Evolutionary conservation across 2,797 vertebrate species (phyloP), one percentile per base, ranked within the genome.

Genomic region (Gymnocypris eckloni): DNA sequence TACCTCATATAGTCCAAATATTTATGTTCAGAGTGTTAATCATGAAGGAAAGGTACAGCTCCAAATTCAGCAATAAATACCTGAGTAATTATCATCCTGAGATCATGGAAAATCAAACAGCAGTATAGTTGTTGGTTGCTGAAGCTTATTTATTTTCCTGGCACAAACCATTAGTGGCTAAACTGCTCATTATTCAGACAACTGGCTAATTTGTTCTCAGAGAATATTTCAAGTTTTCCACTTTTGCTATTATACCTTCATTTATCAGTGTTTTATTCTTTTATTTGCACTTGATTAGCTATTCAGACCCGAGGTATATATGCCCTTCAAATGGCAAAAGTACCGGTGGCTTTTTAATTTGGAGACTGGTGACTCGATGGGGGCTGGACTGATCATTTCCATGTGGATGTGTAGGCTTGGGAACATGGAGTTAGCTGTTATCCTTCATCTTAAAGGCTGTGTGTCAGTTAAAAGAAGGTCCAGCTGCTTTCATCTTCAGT

Each of bases 401-500:
- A 59, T 59, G 6, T 67, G 16, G 20, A 69, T 70, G 61, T 79
- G 43, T 20, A 37, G 67, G 20, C 41, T 25, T 69, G 28, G 39
- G 79, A 61, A 80, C 77, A 79, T 54, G 39, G 66, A 72, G n/a
- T 66, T 76, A 39, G 33, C 33, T 50, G 50, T 85, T 64, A 72
- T 80, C 81, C 59, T 13, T 79, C 59, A 79, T 56, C 52, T 84
- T 79, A 56, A 86, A 87, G 52, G 15, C n/a, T 50, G 56, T 39
- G 79, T 90, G 81, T 22, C 43, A 82, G 88, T 87, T 88, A 79
- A 87, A 86, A 89, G 72, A 70, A 76, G 76, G 73, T 67, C 41
- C 71, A 43, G n/a, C 72, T 33, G 79, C 87, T 86, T 89, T 89
- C 54, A 85, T 89, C 87, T 75, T 52, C 45, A 10, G 85, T 80